Evolutionary conservation across 2,113 vertebrate genomes (phyloP).

Genomic region (Strix aluco): DNA sequence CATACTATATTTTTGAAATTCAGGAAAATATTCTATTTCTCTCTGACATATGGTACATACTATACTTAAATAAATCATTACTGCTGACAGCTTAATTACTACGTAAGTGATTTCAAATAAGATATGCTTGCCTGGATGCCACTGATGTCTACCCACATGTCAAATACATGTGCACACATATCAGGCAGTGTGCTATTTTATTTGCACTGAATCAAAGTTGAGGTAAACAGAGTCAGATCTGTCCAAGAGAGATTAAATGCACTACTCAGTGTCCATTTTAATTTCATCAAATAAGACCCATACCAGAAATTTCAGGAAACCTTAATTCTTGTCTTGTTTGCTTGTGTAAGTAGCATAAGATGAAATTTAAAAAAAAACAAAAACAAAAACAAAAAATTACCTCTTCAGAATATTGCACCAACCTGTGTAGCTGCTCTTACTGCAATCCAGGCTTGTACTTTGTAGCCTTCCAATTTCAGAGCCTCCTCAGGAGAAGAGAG

Average conservation of each 20-base stretch:
- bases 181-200: slow-evolving; percentile 5
- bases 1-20: neutral
- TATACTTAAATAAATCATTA: slow-evolving; percentile 38
- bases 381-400: neutral
- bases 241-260: slow-evolving; percentile 35
- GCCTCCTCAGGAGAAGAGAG: neutral
- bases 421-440: slow-evolving; percentile 83
- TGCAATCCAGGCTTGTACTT: slow-evolving; percentile 79
- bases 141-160: slow-evolving; percentile 25
- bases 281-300: neutral
- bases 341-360: neutral
- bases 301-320: slow-evolving; percentile 8
- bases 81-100: slow-evolving; percentile 57
- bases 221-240: slow-evolving; percentile 28
- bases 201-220: slow-evolving; percentile 48
- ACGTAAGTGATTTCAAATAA: slow-evolving; percentile 47
- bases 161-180: neutral
- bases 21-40: neutral
- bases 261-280: neutral
- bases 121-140: neutral
- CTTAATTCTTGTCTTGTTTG: neutral
- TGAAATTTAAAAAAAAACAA: neutral
- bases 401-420: slow-evolving; percentile 8
- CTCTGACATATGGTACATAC: neutral
- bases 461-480: slow-evolving; percentile 44